Evolutionary conservation across 2,797 vertebrate species (phyloP), one percentile per base, ranked within the genome.

Genomic region (Takifugu rubripes): DNA sequence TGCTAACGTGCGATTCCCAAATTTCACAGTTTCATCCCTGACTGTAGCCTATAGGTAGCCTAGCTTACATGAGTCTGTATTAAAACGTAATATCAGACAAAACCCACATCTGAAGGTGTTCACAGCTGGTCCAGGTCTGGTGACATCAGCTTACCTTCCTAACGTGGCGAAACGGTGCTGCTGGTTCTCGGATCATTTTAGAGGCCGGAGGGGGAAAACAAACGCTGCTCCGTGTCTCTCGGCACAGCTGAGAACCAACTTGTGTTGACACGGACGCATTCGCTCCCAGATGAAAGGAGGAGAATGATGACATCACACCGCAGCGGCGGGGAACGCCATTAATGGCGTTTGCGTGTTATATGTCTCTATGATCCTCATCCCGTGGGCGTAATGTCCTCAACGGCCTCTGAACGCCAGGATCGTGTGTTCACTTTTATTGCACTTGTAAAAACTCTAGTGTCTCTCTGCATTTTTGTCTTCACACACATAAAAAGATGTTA

Each of bases 341-440:
- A 75, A 65, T 69, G 66, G 62, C 63, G 61, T 74, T 68, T 70
- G 49, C 64, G 71, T 75, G 69, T 70, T 70, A 27, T 50, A 25
- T 21, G 36, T 57, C 51, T 59, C 25, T 61, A 9, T 53, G 47
- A 60, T 68, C 71, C 60, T 76, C 44, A 17, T 67, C 60, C 58
- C 36, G 33, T 5, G 3, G 47, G 59, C 58, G 65, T 54, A 56
- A 25, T 66, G 58, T 72, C 68, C 48, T 55, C 44, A 24, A 40
- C 45, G 14, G 53, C n/a, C 52, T 59, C 47, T 59, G 16, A 58
- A 36, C 53, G 26, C 40, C 14, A 3, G 46, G 44, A 25, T 25
- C 4, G 29, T 24, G 31, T 21, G 21, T 36, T 42, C 36, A 24
- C 21, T n/a, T 54, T 54, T 59, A 16, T 56, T 61, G 62, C 43